Evolutionary conservation across 2,797 vertebrate species (phyloP), one percentile per base, ranked within the genome.

Genomic region (Sardinella longiceps): DNA sequence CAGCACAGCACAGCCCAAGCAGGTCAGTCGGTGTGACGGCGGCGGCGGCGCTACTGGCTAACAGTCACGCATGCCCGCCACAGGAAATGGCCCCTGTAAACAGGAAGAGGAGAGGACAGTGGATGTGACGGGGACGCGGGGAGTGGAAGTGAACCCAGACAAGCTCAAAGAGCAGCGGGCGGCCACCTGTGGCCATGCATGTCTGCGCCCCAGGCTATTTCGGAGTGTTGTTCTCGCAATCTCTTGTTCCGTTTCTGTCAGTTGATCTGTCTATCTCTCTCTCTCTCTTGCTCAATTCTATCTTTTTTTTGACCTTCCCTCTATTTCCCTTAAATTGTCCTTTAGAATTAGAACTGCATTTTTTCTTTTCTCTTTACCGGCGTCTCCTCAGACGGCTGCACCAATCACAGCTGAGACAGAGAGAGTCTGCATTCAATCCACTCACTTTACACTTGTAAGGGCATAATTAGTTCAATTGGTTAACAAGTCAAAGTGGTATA

Each of bases 41-140:
- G 6, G 33, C 18, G 30, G 18, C 33, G 20, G 66, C 3, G 6
- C 15, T 77, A 77, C 70, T 77, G 70, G 70, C 70, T 37, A 43
- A 39, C 70, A 20, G 70, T 77, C 70, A 77, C 70, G 70, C 70
- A 77, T 77, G 70, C 70, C 37, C 6, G 70, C 4, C 15, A 23
- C 48, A 56, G 66, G 48, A 77, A 77, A 37, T 43, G 7, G 70
- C 15, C 70, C 37, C 37, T 77, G 80, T 56, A 88, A 87, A 85
- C 87, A 89, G 86, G 88, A 87, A 87, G 77, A 48, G 33, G 37
- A 82, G 48, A 15, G 82, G 82, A 77, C 33, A 18, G 63, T 84
- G 81, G 83, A 86, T 85, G 87, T 87, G 48, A 84, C 66, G 50
- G 63, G 77, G 85, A 88, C 80, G 23, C 37, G 70, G 70, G 56